Percentiles rank a stretch among this genome's conserved stretches.
Conservation (phyloP, 2,113 vertebrate genomes). For the Prinia subflava region DNA sequence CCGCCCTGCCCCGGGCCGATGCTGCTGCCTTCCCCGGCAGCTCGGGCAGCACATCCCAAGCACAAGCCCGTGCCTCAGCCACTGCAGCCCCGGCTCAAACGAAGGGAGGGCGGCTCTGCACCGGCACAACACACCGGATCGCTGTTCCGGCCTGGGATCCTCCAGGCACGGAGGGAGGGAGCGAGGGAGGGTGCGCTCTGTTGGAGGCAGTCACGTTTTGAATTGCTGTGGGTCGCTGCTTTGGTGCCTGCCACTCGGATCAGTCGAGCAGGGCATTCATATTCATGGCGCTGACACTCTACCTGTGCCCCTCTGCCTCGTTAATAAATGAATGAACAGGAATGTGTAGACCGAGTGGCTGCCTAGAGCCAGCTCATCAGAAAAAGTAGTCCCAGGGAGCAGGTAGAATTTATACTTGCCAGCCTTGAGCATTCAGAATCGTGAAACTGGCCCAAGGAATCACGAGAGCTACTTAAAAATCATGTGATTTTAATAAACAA, state of each 20-base stretch:
- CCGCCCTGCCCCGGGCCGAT: not conserved
- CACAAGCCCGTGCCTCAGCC: not conserved
- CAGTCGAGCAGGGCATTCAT: not conserved
- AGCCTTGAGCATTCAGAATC: not conserved
- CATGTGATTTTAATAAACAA: slow-evolving; percentile 24
- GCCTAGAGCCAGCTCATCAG: not conserved
- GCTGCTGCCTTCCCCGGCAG: not conserved
- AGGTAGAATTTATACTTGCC: not conserved
- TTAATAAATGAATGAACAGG: slow-evolving; percentile 13
- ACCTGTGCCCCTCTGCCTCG: slow-evolving; percentile 21
- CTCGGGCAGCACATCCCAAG: not conserved
- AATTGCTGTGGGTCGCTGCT: not conserved
- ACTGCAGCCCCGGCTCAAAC: rapidly evolving
- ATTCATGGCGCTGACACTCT: not conserved
- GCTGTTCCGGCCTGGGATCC: not conserved
- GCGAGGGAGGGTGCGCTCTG: not conserved
- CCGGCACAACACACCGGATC: not conserved
- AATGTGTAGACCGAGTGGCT: not conserved
- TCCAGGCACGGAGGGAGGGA: not conserved
- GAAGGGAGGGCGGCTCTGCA: not conserved
- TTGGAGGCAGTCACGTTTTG: not conserved
- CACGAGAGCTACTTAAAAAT: slow-evolving; percentile 10
- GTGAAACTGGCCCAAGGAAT: not conserved
- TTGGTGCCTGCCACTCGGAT: not conserved
- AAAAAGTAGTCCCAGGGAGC: not conserved